phyloP scores from a whole-genome alignment of 2,888 invertebrate species.

The Hemithea aestivaria region DNA sequence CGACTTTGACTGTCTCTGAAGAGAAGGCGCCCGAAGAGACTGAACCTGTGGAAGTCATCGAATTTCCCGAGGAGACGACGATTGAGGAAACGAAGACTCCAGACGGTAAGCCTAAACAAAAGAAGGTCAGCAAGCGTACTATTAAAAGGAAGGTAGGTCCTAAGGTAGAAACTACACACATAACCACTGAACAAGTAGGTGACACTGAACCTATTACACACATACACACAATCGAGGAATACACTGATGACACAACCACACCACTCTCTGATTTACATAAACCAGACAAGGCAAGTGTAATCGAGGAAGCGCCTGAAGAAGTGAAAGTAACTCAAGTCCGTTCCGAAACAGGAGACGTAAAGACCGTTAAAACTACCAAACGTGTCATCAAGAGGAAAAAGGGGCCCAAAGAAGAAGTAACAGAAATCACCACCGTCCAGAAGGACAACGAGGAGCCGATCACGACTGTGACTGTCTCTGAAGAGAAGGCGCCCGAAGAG shows the following conservation, averaged over 20 bases:
- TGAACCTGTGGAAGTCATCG: slow-evolving; percentile 5
- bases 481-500: slow-evolving; percentile 7
- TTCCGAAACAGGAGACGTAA: slow-evolving; percentile 43
- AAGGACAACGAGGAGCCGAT: slow-evolving; percentile 35
- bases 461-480: slow-evolving; percentile 34
- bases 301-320: slow-evolving; percentile 38
- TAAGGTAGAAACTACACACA: slow-evolving; percentile 24
- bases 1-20: slow-evolving; percentile 21
- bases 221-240: slow-evolving; percentile 14
- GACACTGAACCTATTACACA: slow-evolving; percentile 8
- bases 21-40: slow-evolving; percentile 15
- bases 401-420: slow-evolving; percentile 28
- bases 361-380: slow-evolving; percentile 37
- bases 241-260: slow-evolving; percentile 16
- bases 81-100: slow-evolving; percentile 3
- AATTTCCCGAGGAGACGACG: slow-evolving; percentile 10
- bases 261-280: slow-evolving; percentile 15
- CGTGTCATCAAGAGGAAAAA: slow-evolving; percentile 37
- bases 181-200: slow-evolving; percentile 16
- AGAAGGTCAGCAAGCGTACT: slow-evolving; percentile 29
- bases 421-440: slow-evolving; percentile 32
- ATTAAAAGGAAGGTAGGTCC: slow-evolving; percentile 34
- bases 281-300: slow-evolving; percentile 31
- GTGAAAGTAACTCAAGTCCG: slow-evolving; percentile 52
- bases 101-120: slow-evolving; percentile 31